phyloP scores from a whole-genome alignment of 2,888 invertebrate species.

The Abrostola triplasia region DNA sequence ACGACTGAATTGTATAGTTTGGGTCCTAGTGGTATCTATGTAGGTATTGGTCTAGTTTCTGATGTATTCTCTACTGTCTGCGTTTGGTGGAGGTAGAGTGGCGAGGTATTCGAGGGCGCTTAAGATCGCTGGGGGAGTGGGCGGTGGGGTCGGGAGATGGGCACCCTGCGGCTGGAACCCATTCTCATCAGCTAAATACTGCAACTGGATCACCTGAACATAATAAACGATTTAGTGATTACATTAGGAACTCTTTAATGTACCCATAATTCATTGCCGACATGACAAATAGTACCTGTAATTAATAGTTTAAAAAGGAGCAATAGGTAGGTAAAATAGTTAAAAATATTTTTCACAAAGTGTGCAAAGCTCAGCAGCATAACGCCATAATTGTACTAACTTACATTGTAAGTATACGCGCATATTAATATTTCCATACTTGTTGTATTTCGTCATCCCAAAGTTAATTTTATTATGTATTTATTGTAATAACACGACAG shows the following conservation, averaged over 20 bases:
- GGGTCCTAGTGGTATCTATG: constrained; percentile 5
- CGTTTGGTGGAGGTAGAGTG: constrained; percentile 86
- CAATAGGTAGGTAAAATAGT: no score
- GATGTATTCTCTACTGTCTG: constrained; percentile 66
- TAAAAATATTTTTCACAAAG: no score
- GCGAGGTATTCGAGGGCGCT: constrained; percentile 90
- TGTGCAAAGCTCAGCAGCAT: no score
- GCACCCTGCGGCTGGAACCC: constrained; percentile 91
- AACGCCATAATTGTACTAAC: no score
- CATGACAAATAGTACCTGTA: no score
- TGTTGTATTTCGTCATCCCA: background rate
- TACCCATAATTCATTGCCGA: no score
- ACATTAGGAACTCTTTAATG: background rate
- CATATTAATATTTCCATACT: background rate
- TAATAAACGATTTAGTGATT: background rate
- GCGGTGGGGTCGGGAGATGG: constrained; percentile 90
- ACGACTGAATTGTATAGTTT: constrained; percentile 22
- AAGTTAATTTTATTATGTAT: constrained; percentile 4
- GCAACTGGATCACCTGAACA: constrained; percentile 87
- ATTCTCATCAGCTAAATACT: constrained; percentile 92
- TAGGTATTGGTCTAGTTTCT: constrained; percentile 46
- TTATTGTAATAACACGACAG: constrained; percentile 13
- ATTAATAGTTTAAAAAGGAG: no score
- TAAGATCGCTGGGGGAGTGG: constrained; percentile 91
- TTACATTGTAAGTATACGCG: no score